A percentile compares a stretch with the other conserved stretches of the same genome.
Evolutionary conservation across 2,113 vertebrate genomes (phyloP).

Genomic region (Scolopax mira): DNA sequence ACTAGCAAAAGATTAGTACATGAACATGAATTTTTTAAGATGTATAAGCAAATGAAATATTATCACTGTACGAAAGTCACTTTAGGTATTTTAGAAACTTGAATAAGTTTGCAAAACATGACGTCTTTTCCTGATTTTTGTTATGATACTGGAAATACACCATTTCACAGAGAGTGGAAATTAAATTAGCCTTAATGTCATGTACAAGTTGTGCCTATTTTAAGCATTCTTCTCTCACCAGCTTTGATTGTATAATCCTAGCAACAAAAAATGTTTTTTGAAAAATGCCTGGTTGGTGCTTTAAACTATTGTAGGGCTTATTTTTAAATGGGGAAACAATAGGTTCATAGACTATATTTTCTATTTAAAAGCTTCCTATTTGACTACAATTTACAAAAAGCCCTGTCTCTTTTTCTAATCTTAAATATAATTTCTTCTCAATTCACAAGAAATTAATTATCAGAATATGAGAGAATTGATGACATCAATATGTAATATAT

Average conservation of each 20-base stretch:
- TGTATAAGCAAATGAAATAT: background rate
- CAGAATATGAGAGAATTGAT: background rate
- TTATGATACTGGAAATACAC: background rate
- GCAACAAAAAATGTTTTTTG: background rate
- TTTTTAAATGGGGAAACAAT: background rate
- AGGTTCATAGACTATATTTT: background rate
- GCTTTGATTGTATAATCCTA: background rate
- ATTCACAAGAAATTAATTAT: background rate
- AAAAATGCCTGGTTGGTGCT: background rate
- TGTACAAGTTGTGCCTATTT: background rate
- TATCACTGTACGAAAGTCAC: background rate
- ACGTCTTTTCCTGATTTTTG: background rate
- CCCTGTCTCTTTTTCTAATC: background rate
- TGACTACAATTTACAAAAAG: background rate
- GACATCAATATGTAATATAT: background rate
- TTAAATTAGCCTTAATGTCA: background rate
- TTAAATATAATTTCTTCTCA: background rate
- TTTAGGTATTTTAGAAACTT: background rate
- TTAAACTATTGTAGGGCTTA: background rate
- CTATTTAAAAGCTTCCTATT: background rate
- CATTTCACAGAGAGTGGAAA: background rate
- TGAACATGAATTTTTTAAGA: background rate
- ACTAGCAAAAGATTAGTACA: background rate
- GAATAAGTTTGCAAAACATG: background rate
- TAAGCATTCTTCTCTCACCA: background rate